These are phyloP conservation scores for Trachythela sp. DNA, from an alignment of 64 coral and sea anemone species.

Conservation along the genomic window DNA sequence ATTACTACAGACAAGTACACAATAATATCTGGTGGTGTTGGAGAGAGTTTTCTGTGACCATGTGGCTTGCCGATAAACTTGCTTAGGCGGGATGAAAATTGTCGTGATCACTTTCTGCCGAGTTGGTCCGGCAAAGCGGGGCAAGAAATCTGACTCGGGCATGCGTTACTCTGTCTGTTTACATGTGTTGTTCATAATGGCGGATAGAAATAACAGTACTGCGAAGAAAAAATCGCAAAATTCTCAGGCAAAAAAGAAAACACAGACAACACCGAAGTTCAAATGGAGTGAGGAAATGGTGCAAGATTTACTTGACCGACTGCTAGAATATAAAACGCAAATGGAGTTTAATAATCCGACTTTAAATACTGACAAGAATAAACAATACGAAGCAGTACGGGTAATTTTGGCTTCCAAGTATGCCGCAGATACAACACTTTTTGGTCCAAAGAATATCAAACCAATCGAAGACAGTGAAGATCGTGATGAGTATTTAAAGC, in stretches of 20 bases:
- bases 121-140: too few relatives aligned
- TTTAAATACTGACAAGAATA: constrained; percentile 45
- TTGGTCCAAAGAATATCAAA: not conserved
- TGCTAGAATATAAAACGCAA: constrained; percentile 26
- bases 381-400: constrained; percentile 47
- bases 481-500: not conserved
- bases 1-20: too few relatives aligned
- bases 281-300: constrained; percentile 35
- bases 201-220: not conserved
- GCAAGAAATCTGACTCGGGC: not conserved
- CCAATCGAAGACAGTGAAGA: not conserved
- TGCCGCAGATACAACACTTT: constrained; percentile 20
- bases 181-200: not conserved
- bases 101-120: too few relatives aligned
- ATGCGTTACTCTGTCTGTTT: not conserved
- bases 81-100: too few relatives aligned
- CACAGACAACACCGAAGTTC: not conserved
- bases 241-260: not conserved
- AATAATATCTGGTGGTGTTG: too few relatives aligned
- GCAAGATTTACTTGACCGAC: constrained; percentile 14
- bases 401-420: constrained; percentile 38
- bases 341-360: constrained; percentile 46
- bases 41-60: too few relatives aligned
- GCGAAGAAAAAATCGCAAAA: not conserved
- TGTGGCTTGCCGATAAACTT: too few relatives aligned